Base-by-base conservation (phyloP, 1,140 invertebrate species). In the Carposina sasakii region DNA sequence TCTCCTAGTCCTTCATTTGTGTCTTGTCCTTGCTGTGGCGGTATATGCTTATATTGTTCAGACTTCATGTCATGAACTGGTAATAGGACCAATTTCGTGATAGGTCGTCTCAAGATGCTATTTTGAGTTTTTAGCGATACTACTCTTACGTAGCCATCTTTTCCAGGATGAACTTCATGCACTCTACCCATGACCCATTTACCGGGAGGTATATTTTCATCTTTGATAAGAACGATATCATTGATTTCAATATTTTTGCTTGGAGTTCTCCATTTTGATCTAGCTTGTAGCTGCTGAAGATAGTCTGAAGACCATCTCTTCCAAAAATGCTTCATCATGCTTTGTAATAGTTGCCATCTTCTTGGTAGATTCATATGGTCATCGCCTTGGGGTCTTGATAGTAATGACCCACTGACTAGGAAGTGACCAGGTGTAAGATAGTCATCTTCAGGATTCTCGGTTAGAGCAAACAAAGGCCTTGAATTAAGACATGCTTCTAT, bases 401-500 rank as follows among this genome's bases (percentile, higher is more conserved):
- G 20, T 5, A 53, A 34, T 9, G 39, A 22, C 15, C 30, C 52
- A 3, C 54, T 53, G 45, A 54, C 46, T 2, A 51, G 23, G 26
- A 52, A 52, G 13, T 52, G 49, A 20, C 31, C 52, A n/a, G 48
- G 34, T 2, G 34, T 42, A 8, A 34, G 9, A 34, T 6, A 13
- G 10, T 34, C 33, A 21, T 48, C 34, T n/a, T 48, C 33, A 17
- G 33, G 12, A 15, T 40, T 21, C 17, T 60, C 57, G 4, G 47
- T 48, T 10, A 60, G 30, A 8, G 31, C 24, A 13, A 30, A 44
- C 1, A 60, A 16, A 13, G 67, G 64, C 8, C 76, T n/a, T 2
- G 68, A 75, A 34, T 81, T 81, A 3, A 78, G 19, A 17, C 55
- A 58, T 3, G 72, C 72, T 49, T 81, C 74, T 17, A 74, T 60